Conservation (phyloP, 2,888 invertebrate genomes). For the Heteromurus nitidus region DNA sequence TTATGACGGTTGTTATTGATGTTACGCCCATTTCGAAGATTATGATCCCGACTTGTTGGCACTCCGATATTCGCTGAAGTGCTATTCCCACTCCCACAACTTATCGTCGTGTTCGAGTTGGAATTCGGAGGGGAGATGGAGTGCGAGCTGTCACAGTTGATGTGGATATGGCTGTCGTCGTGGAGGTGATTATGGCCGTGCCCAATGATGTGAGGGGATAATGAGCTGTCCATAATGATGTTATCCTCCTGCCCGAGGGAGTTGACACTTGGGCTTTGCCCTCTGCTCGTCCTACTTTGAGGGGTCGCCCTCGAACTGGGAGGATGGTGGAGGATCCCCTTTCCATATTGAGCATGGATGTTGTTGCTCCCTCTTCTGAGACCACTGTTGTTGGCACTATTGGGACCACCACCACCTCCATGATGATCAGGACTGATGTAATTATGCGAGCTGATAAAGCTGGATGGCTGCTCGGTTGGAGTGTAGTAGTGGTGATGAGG, state of each 20-base stretch:
- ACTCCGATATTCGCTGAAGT: constrained; percentile 63
- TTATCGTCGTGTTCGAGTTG: constrained; percentile 63
- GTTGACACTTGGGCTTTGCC: constrained; percentile 53
- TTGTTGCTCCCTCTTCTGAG: constrained; percentile 11
- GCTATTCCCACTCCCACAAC: constrained; percentile 66
- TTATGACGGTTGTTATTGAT: constrained; percentile 49
- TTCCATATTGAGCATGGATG: constrained; percentile 12
- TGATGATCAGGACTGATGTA: no score
- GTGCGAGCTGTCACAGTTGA: constrained; percentile 50
- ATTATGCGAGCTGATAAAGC: constrained; percentile 53
- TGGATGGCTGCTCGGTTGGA: constrained; percentile 51
- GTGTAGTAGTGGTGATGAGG: constrained; percentile 66
- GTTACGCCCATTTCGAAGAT: constrained; percentile 11
- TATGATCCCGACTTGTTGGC: constrained; percentile 31
- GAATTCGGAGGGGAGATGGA: constrained; percentile 64
- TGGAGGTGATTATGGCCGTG: constrained; percentile 56
- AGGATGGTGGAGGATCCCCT: constrained; percentile 22
- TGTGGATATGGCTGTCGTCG: constrained; percentile 51
- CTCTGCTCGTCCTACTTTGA: constrained; percentile 32
- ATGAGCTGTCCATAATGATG: constrained; percentile 51
- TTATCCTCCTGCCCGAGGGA: constrained; percentile 46
- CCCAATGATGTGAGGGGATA: constrained; percentile 29
- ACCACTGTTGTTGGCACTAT: not conserved
- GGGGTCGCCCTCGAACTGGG: constrained; percentile 29
- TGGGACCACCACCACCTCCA: not conserved